Evolutionary conservation across 1,140 invertebrate genomes (phyloP), one percentile per base, ranked within the genome.

Genomic region (Drosophila micromelanica): DNA sequence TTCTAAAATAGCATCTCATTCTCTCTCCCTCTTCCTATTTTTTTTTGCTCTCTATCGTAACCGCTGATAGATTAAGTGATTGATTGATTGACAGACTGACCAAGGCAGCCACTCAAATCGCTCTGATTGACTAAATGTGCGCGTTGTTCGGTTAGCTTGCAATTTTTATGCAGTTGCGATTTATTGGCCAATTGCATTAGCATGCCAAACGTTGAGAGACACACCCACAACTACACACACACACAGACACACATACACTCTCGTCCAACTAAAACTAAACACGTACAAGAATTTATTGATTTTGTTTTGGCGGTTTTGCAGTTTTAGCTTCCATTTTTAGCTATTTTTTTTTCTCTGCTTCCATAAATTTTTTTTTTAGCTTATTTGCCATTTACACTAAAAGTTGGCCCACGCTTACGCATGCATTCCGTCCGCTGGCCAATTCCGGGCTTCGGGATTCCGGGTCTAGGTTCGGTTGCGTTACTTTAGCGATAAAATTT

Each of bases 141-240:
- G 54, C 56, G 42, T 73, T 61, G 48, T 30, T 42, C 42, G 48
- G 40, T 46, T 32, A 23, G 37, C 17, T 45, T 73, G 74, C 82
- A 81, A 71, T 81, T 87, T 72, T 43, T 67, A 68, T 72, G 75
- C 65, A 51, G 61, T 87, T 52, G 30, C 49, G 75, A 86, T 86
- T 86, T 86, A 86, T 86, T 78, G 71, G 67, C 60, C 81, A 81
- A 86, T 86, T 86, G 82, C 81, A 87, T 86, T 87, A 78, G 59
- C 67, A 72, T 78, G 78, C 56, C 71, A 49, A 68, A n/a, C 37
- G 40, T 42, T 72, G n/a, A 43, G 4, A 5, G 17, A 15, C 43
- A 43, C 49, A 15, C 49, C 49, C 46, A 48, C 23, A 13, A 3
- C 46, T 8, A 32, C 13, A 13, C 27, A 48, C 45, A n/a, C 48